Conservation (phyloP, 2,797 vertebrate genomes). For the Chiroxiphia lanceolata region DNA sequence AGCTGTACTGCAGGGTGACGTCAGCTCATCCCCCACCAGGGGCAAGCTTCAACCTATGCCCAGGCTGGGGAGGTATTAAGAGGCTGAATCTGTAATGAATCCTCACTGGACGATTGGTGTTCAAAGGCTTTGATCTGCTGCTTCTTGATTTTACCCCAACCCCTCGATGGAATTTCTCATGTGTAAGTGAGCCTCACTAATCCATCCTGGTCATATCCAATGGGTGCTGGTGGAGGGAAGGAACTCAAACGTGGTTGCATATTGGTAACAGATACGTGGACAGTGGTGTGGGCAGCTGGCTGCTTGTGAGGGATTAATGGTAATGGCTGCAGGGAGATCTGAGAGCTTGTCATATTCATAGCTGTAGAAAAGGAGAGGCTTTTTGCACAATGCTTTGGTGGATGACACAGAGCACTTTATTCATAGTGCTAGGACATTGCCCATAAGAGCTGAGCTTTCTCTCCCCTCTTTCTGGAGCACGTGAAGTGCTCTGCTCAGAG, state of each 20-base stretch:
- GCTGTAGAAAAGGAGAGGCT: not conserved
- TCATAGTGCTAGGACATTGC: not conserved
- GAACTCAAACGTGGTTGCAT: not conserved
- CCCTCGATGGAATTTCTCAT: not conserved
- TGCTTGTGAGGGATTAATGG: not conserved
- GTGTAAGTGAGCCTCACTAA: not conserved
- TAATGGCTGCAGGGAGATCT: not conserved
- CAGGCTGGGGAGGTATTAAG: not conserved
- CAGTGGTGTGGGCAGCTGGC: not conserved
- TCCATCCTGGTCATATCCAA: not conserved
- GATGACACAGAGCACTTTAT: not conserved
- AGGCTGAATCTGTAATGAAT: not conserved
- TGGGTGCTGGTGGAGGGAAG: not conserved
- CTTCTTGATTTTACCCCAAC: not conserved
- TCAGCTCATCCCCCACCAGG: fast-evolving
- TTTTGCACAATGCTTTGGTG: not conserved
- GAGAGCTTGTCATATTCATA: not conserved
- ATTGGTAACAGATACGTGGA: fast-evolving
- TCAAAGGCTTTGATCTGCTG: not conserved
- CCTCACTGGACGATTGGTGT: not conserved
- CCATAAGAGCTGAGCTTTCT: not conserved
- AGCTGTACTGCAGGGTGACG: not conserved
- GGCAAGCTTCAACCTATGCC: fast-evolving
- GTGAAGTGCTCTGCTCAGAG: slow-evolving; percentile 28
- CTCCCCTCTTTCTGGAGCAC: slow-evolving; percentile 12